Evolutionary conservation across 2,113 vertebrate species (phyloP), one percentile per base, ranked within the genome.

Genomic region (Mobula birostris): DNA sequence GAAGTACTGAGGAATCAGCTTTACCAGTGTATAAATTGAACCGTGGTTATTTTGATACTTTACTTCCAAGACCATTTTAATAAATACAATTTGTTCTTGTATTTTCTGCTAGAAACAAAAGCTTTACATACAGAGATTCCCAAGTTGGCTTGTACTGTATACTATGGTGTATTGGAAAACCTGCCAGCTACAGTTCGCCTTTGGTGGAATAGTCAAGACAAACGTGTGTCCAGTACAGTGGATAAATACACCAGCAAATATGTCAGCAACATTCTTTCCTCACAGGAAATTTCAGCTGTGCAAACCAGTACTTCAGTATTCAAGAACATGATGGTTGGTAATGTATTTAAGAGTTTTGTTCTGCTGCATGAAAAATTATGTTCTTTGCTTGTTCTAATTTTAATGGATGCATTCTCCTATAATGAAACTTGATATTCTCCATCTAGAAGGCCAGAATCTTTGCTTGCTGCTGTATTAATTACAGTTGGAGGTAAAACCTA

Each of bases 121-220:
- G 90, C 94, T 0, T 95, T 98, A n/a, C 96, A 97, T 40, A 97
- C 97, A 94, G 98, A 99, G 95, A 97, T 99, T 93, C 97, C 98
- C 0, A 98, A 98, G 95, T 95, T 99, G 97, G 98, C 99, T 0
- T 99, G 99, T 95, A 98, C 96, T 0, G 98, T 99, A 87, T 99
- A 99, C 96, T 98, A 97, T 68, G 97, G 98, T 95, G 98, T 98
- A 0, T 96, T 99, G 95, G 98, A 99, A 95, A 98, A 99, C 96
- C 95, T 99, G 95, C 99, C 99, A 0, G 99, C 99, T 94, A 99
- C 99, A 98, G 98, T 99, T 94, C 97, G 99, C 0, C 97, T 99
- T 61, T 99, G 99, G 98, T 99, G 99, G 99, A 99, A 98, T 61
- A 97, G 98, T 95, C 98, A 98, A 95, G 99, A 99, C 95, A 99